Evolutionary conservation across 2,113 vertebrate species (phyloP).

Genomic region (Riparia riparia): DNA sequence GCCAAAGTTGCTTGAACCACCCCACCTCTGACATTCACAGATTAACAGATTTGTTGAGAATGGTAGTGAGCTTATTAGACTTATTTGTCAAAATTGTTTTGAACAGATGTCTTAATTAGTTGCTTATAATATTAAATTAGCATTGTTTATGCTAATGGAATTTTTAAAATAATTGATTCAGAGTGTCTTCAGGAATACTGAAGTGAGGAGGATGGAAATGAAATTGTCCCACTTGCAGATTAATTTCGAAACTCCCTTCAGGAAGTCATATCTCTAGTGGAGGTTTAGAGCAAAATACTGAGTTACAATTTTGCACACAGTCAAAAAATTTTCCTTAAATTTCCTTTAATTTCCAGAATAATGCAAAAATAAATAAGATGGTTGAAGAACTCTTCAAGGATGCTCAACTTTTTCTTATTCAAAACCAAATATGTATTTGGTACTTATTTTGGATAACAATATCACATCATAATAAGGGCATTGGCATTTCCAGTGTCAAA

Average conservation of each 20-base stretch:
- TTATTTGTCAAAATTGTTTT: neutral
- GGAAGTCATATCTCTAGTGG: neutral
- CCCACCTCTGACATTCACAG: neutral
- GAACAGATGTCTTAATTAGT: neutral
- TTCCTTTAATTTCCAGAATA: neutral
- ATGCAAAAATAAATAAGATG: neutral
- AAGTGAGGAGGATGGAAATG: neutral
- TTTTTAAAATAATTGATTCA: neutral
- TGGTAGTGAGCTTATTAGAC: neutral
- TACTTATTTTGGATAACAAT: neutral
- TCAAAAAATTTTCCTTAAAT: neutral
- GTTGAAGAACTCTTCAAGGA: neutral
- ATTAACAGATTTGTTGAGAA: neutral
- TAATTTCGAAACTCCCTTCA: neutral
- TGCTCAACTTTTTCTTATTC: neutral
- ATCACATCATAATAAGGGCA: neutral
- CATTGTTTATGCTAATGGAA: neutral
- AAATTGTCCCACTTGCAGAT: neutral
- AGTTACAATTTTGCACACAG: neutral
- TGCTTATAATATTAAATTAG: neutral
- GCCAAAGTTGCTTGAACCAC: neutral
- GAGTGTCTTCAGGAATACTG: neutral
- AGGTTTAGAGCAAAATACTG: neutral
- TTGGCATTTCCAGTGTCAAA: neutral
- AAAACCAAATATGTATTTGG: neutral